Evolutionary conservation across 2,797 vertebrate genomes (phyloP), one percentile per base, ranked within the genome.

Genomic region (Squalus acanthias): DNA sequence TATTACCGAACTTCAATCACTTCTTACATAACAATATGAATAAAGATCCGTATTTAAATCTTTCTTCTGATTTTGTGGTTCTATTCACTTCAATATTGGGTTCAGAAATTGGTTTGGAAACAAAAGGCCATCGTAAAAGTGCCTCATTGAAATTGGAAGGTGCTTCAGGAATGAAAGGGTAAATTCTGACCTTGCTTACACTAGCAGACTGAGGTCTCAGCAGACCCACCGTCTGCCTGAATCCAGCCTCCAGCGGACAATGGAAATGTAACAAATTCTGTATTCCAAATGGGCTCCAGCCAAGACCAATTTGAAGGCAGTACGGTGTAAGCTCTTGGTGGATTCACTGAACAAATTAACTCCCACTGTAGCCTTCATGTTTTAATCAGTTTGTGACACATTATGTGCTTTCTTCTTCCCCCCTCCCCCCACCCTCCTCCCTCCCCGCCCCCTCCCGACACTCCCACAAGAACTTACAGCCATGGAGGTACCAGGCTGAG

Each of bases 261-360:
- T 50, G 91, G 24, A 69, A 93, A 93, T 67, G 20, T 12, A 22
- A 69, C n/a, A 69, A 39, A 46, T 39, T 20, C 63, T 67, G 65
- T 69, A 24, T 93, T 69, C 91, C 65, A 39, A 93, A 67, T 69
- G 91, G 65, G 39, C 20, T 46, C 65, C 63, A 93, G 65, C 91
- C 65, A 93, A 69, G 82, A 93, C n/a, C 91, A 69, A 20, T 93
- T 93, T 93, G 91, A 93, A 93, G 60, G 29, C 60, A 67, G 15
- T n/a, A 93, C n/a, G n/a, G 33, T 93, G n/a, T 46, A 4, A 46
- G 63, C 7, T 93, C 20, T 93, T 69, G 91, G 63, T 93, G 63
- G 65, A 46, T 69, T 67, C 65, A n/a, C n/a, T 69, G 91, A 46
- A 69, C 65, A 67, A 93, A 93, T 93, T 46, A 69, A 93, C n/a